phyloP scores from a whole-genome alignment of 2,888 invertebrate species.

The Parthenolecanium corni region DNA sequence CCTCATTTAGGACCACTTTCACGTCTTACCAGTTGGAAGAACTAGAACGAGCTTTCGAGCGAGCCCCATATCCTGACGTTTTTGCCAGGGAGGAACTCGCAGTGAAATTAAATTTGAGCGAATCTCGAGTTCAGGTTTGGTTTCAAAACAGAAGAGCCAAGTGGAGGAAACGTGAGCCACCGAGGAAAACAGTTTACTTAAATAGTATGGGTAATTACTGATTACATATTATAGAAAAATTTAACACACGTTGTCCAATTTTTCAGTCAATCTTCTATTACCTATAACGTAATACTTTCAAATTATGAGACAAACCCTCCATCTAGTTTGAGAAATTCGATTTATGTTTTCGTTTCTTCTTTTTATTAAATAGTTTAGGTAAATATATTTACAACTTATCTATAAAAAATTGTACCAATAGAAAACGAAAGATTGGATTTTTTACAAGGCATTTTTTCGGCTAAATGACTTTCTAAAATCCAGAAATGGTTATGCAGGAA shows the following conservation, averaged over 20 bases:
- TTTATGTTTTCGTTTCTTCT: too few species aligned
- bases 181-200: constrained; percentile 65
- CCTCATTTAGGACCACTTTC: constrained; percentile 69
- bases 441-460: too few species aligned
- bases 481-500: too few species aligned
- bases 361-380: too few species aligned
- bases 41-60: constrained; percentile 82
- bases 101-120: constrained; percentile 76
- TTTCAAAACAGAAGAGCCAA: constrained; percentile 86
- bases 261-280: not conserved
- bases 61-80: constrained; percentile 92
- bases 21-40: constrained; percentile 91
- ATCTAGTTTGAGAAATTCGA: too few species aligned
- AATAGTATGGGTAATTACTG: constrained; percentile 38
- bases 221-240: constrained; percentile 31
- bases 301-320: not conserved
- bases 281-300: not conserved
- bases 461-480: too few species aligned
- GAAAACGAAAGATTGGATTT: too few species aligned
- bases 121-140: constrained; percentile 60
- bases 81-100: constrained; percentile 90
- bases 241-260: not conserved
- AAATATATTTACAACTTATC: too few species aligned
- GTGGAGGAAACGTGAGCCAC: constrained; percentile 88
- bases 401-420: too few species aligned